phyloP scores from a whole-genome alignment of 2,888 invertebrate genomes.

The Acanthosepion esculentum region DNA sequence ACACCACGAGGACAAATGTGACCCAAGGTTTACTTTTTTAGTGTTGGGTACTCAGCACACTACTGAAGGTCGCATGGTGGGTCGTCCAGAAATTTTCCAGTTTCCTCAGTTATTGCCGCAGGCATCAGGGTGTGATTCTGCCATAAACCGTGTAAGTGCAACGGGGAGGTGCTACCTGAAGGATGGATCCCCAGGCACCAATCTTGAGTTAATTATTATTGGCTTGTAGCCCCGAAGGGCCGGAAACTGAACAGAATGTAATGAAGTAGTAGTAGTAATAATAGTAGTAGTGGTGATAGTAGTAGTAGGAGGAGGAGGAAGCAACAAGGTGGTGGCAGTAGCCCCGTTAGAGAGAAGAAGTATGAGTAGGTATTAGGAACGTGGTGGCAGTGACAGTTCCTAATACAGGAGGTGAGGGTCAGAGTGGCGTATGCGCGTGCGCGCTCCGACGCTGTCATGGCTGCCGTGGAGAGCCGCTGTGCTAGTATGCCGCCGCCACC shows the following conservation, averaged over 20 bases:
- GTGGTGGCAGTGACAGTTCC: background rate
- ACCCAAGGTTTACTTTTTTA: too few species aligned
- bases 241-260: background rate
- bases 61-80: too few species aligned
- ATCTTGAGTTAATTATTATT: background rate
- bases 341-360: background rate
- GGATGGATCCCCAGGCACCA: background rate
- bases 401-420: background rate
- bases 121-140: background rate
- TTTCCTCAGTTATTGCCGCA: background rate
- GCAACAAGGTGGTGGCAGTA: conserved; percentile 33
- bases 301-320: background rate
- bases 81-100: too few species aligned
- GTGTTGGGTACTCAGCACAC: too few species aligned
- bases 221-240: background rate
- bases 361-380: background rate
- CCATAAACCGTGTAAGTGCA: background rate
- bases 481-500: background rate
- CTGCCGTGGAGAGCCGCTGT: conserved; percentile 23
- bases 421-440: conserved; percentile 1
- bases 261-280: background rate
- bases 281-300: background rate
- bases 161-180: background rate
- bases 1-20: too few species aligned
- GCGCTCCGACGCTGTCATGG: conserved; percentile 25